Percentiles rank a stretch among this genome's conserved stretches.
Conservation (phyloP, 2,113 vertebrate species). For the Blennius ocellaris region DNA sequence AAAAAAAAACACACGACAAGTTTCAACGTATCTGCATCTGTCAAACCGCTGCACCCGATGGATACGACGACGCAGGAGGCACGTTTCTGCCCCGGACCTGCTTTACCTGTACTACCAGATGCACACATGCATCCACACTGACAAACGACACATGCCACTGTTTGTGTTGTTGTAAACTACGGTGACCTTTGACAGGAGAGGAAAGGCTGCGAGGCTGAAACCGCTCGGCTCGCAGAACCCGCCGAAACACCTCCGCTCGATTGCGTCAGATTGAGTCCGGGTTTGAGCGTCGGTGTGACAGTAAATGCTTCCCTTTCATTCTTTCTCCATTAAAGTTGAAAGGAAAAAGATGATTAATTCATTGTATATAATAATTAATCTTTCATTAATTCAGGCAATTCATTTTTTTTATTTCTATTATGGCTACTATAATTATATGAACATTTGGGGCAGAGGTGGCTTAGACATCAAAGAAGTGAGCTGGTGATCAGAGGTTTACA, state of each 20-base stretch:
- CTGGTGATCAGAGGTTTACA: too few species aligned
- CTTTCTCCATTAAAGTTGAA: not conserved
- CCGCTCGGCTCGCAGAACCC: conserved; percentile 48
- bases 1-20: conserved; percentile 58
- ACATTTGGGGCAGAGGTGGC: too few species aligned
- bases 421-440: too few species aligned
- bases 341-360: too few species aligned
- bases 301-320: not conserved
- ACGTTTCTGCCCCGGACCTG: conserved; percentile 53
- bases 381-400: too few species aligned
- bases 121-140: conserved; percentile 17
- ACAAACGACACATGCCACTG: not conserved
- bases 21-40: conserved; percentile 53
- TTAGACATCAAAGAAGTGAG: too few species aligned
- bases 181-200: conserved; percentile 40
- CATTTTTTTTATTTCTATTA: too few species aligned
- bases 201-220: conserved; percentile 21
- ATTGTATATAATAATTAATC: too few species aligned
- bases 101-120: conserved; percentile 76
- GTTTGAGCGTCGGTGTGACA: not conserved
- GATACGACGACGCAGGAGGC: conserved; percentile 27
- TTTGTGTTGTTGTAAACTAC: conserved; percentile 2
- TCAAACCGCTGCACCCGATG: conserved; percentile 50
- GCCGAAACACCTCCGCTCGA: conserved; percentile 29
- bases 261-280: conserved; percentile 18